Conservation (phyloP, 1,140 invertebrate genomes). For the Uloborus diversus region DNA sequence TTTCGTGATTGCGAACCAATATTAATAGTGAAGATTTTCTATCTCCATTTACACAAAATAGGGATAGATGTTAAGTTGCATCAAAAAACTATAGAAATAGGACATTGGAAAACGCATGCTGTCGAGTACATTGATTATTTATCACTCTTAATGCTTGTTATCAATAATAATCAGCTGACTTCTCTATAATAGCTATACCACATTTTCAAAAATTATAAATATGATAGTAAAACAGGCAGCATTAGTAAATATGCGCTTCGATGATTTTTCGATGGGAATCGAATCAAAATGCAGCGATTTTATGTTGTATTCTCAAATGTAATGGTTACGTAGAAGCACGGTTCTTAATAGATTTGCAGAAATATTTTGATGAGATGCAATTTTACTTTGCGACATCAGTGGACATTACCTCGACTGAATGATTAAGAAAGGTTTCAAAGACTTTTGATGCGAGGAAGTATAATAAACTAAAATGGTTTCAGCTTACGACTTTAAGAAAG, state of each 20-base stretch:
- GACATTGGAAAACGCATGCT: too few species aligned
- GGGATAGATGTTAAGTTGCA: too few species aligned
- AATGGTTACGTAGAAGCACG: slow-evolving; percentile 1
- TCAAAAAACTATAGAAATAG: too few species aligned
- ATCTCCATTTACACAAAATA: too few species aligned
- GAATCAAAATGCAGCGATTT: slow-evolving; percentile 7
- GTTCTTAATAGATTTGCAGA: slow-evolving; percentile 21
- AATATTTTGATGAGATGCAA: slow-evolving; percentile 18
- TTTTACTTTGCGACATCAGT: slow-evolving; percentile 8
- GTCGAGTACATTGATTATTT: too few species aligned
- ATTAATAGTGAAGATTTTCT: too few species aligned
- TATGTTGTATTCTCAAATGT: slow-evolving; percentile 3
- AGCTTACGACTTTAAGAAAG: slow-evolving; percentile 4
- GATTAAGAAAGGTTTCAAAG: slow-evolving; percentile 7
- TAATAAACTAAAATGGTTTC: slow-evolving; percentile 9
- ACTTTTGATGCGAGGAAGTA: slow-evolving; percentile 1
- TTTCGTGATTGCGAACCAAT: too few species aligned
- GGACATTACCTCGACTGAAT: neutral
- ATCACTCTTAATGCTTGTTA: too few species aligned
- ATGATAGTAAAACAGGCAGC: slow-evolving; percentile 6
- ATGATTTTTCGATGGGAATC: neutral
- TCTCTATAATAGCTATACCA: too few species aligned
- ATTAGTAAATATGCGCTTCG: slow-evolving; percentile 4
- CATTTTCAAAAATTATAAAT: slow-evolving; percentile 9
- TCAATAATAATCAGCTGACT: too few species aligned